phyloP scores from a whole-genome alignment of 2,113 vertebrate genomes.

The Centropus unirufus region DNA sequence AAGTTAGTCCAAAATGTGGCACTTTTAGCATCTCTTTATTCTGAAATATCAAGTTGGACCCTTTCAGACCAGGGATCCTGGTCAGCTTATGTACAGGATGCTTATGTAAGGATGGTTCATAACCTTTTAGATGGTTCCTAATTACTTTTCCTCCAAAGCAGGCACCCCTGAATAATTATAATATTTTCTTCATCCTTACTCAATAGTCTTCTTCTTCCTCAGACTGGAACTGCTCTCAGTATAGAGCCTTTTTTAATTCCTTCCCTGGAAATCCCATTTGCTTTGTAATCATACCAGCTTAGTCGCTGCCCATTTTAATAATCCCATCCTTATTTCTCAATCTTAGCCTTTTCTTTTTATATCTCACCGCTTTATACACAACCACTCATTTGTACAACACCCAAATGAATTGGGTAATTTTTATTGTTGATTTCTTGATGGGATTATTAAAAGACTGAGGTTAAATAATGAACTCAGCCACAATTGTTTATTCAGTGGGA shows the following conservation, averaged over 20 bases:
- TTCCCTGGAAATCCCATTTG: neutral
- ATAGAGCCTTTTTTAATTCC: neutral
- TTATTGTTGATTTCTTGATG: neutral
- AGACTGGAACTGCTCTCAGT: neutral
- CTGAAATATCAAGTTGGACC: accelerated
- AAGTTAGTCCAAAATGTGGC: accelerated
- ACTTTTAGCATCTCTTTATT: neutral
- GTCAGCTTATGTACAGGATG: too few species aligned
- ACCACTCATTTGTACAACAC: neutral
- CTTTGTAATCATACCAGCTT: accelerated
- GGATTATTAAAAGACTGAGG: neutral
- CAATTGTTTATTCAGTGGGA: neutral
- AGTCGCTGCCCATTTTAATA: neutral
- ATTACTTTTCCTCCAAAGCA: neutral
- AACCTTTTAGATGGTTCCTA: neutral
- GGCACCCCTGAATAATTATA: neutral
- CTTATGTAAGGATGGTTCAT: too few species aligned
- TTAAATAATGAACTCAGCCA: neutral
- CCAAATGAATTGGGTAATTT: neutral
- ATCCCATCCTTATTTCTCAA: neutral
- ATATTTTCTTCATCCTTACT: neutral
- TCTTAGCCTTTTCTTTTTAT: neutral
- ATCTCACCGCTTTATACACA: neutral
- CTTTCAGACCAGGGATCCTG: neutral
- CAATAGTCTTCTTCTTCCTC: neutral